Evolutionary conservation across 2,888 invertebrate species (phyloP), one percentile per base, ranked within the genome.

Genomic region (Ceramica pisi): DNA sequence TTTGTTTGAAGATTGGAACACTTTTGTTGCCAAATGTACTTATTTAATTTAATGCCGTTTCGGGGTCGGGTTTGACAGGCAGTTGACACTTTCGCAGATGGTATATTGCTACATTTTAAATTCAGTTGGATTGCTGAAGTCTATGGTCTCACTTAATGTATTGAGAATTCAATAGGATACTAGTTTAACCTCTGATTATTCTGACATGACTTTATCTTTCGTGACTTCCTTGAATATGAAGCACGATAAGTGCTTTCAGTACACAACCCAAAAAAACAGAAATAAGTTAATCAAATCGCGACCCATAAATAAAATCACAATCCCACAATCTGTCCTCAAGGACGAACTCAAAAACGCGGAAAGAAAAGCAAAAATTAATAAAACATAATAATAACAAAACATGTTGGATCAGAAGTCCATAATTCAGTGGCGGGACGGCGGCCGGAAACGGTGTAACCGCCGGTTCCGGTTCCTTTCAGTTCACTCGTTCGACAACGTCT

Each of bases 381-480:
- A 90, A 87, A 89, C 86, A 83, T 83, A 87, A 90, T 83, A 88
- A 89, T 86, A 87, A 81, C 84, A 87, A 87, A 85, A 86, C 84
- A 86, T 87, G 87, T 86, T 84, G 82, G 77, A 75, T 84, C 86
- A 78, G 80, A 85, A 86, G 89, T 90, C 86, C 87, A 90, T 90
- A 92, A 92, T 89, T 89, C 89, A 89, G 89, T 44, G 84, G 86
- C 80, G 86, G 89, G 86, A 87, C 88, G 86, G 68, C 86, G 88
- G 86, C 88, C 92, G 92, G 92, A 91, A 90, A 81, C 84, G 72
- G 81, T 85, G 88, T 89, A 90, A 92, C 92, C 88, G 88, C 89
- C 90, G 86, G 85, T 89, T 92, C 91, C 92, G 88, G 88, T 86
- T 85, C 82, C 91, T 88, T 86, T 81, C 76, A 73, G 75, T 60